A percentile compares a stretch with the other conserved stretches of the same genome.
Evolutionary conservation across 2,113 vertebrate species (phyloP).

Genomic region (Colinus virginianus): DNA sequence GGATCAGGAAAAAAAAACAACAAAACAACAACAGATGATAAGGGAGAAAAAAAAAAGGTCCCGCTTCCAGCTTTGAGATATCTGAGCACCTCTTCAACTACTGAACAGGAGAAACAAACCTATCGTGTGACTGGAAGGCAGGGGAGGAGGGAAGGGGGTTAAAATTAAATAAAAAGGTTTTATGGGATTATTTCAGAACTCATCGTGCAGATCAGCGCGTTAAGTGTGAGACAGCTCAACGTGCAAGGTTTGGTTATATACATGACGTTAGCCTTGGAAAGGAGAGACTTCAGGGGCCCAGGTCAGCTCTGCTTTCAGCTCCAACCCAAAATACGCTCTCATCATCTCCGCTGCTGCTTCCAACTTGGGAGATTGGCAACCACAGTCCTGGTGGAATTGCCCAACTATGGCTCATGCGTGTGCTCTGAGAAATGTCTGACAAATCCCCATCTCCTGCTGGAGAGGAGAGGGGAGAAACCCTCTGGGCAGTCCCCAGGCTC

Average conservation of each 20-base stretch:
- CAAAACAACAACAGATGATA: neutral
- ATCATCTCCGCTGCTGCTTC: slow-evolving; percentile 8
- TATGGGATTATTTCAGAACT: slow-evolving; percentile 69
- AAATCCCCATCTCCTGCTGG: neutral
- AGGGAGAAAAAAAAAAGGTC: neutral
- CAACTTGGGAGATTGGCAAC: slow-evolving; percentile 38
- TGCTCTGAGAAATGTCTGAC: neutral
- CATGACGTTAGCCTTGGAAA: slow-evolving; percentile 77
- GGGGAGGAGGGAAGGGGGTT: slow-evolving; percentile 27
- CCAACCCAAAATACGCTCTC: slow-evolving; percentile 31
- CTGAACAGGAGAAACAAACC: neutral
- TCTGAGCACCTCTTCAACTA: neutral
- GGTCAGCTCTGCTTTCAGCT: slow-evolving; percentile 72
- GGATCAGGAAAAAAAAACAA: neutral
- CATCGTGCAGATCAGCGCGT: slow-evolving; percentile 78
- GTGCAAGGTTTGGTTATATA: slow-evolving; percentile 81
- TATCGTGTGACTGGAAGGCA: neutral
- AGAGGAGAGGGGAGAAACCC: neutral
- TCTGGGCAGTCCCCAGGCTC: neutral
- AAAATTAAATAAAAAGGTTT: slow-evolving; percentile 65
- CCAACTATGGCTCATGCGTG: slow-evolving; percentile 54
- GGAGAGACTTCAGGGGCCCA: slow-evolving; percentile 82
- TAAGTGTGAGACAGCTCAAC: slow-evolving; percentile 81
- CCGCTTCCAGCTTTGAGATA: neutral
- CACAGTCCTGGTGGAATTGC: slow-evolving; percentile 61